Percentiles rank a stretch among this genome's conserved stretches.
Conservation (phyloP, 2,888 invertebrate genomes). For the Pyrrhosoma nymphula region DNA sequence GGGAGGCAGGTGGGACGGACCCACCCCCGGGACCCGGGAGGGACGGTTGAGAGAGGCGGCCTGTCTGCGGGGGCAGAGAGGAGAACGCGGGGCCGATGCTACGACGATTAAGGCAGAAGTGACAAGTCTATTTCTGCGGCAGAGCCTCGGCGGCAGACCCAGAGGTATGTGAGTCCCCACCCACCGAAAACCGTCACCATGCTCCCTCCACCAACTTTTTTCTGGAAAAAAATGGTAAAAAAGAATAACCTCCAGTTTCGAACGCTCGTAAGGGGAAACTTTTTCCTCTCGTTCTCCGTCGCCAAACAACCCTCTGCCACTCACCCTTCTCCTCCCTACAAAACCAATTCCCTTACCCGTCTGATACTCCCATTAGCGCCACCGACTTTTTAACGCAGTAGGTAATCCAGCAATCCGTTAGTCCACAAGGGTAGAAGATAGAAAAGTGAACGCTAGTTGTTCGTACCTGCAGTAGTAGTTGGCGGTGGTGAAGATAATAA, state of each 20-base stretch:
- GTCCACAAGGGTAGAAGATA: no score
- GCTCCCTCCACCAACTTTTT: neutral
- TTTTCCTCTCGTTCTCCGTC: neutral
- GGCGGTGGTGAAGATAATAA: no score
- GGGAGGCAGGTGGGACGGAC: no score
- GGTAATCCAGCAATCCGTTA: no score
- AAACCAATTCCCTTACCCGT: neutral
- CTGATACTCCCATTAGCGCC: no score
- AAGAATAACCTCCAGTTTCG: neutral
- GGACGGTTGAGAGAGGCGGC: neutral
- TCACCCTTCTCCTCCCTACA: neutral
- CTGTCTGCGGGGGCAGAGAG: no score
- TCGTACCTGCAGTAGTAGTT: no score
- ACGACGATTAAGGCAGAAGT: neutral
- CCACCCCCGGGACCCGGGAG: neutral
- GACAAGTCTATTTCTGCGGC: slow-evolving; percentile 10
- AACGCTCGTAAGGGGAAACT: neutral
- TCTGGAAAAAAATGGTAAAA: neutral
- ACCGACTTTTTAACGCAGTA: no score
- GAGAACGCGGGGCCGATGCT: neutral
- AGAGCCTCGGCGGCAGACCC: neutral
- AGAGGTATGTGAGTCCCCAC: neutral
- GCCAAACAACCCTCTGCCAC: neutral
- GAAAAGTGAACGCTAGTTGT: no score
- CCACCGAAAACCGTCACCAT: neutral